Percentiles rank a stretch among this genome's conserved stretches.
Conservation (phyloP, 2,888 invertebrate species). For the Mythimna vitellina region DNA sequence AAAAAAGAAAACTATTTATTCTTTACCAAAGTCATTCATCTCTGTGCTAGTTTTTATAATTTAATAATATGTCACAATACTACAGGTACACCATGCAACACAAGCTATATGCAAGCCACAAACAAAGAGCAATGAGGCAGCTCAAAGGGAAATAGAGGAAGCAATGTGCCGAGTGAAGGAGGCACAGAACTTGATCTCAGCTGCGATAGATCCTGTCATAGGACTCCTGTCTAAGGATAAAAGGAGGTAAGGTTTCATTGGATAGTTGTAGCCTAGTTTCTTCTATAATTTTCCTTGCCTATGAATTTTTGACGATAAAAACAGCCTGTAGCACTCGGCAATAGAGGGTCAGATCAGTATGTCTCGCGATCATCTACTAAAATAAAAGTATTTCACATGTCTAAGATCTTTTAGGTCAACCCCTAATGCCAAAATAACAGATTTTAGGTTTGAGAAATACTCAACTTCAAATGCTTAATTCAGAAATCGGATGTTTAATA, state of each 20-base stretch:
- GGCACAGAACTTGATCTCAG: constrained; percentile 98
- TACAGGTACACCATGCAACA: constrained; percentile 96
- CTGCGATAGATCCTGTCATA: constrained; percentile 97
- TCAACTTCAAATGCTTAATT: too few relatives aligned
- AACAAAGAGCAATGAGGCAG: constrained; percentile 98
- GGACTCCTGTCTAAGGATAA: constrained; percentile 96
- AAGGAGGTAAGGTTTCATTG: constrained; percentile 86
- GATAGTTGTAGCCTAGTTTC: background rate
- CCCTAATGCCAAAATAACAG: too few relatives aligned
- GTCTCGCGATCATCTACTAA: too few relatives aligned
- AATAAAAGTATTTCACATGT: too few relatives aligned
- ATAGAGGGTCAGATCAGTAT: too few relatives aligned
- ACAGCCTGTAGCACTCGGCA: too few relatives aligned
- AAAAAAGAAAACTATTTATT: too few relatives aligned
- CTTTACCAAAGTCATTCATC: background rate
- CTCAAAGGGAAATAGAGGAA: constrained; percentile 98
- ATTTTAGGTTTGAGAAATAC: too few relatives aligned
- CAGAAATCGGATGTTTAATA: too few relatives aligned
- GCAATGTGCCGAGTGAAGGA: constrained; percentile 99
- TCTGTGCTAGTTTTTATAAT: background rate
- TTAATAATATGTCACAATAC: background rate
- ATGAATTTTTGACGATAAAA: too few relatives aligned
- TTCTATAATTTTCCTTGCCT: background rate
- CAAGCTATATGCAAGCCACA: constrained; percentile 98
- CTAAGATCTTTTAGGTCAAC: too few relatives aligned